A percentile compares a stretch with the other conserved stretches of the same genome.
phyloP scores from a whole-genome alignment of 2,113 vertebrate genomes.

The Trematocara stigmaticum region DNA sequence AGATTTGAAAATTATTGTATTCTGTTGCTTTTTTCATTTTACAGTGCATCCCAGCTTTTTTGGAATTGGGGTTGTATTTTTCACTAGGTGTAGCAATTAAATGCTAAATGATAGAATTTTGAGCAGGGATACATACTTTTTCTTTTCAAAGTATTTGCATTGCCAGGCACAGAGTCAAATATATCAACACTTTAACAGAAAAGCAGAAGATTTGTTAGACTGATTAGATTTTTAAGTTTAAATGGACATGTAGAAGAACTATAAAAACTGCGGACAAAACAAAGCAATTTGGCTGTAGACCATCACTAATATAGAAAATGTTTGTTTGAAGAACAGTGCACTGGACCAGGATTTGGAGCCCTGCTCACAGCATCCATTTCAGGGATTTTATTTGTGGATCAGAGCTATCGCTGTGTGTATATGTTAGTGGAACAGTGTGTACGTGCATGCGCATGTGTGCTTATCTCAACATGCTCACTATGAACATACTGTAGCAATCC shows the following conservation, averaged over 20 bases:
- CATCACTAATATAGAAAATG: background rate
- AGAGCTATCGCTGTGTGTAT: background rate
- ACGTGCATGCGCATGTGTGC: background rate
- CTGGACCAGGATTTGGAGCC: background rate
- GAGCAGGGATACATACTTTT: background rate
- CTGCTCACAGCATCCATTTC: background rate
- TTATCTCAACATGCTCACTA: slow-evolving; percentile 5
- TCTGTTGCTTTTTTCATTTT: background rate
- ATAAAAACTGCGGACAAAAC: background rate
- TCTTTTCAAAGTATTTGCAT: background rate
- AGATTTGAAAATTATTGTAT: too few species aligned
- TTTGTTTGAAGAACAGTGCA: background rate
- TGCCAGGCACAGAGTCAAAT: background rate
- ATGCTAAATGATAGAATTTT: background rate
- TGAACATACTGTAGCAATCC: slow-evolving; percentile 1
- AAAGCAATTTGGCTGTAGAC: background rate
- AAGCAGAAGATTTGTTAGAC: background rate
- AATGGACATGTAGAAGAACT: background rate
- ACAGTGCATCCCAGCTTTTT: background rate
- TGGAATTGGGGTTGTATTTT: background rate
- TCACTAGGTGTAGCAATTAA: background rate
- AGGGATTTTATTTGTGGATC: slow-evolving; percentile 14
- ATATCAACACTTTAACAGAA: background rate
- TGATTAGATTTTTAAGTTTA: background rate
- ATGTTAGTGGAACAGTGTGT: background rate